phyloP scores from a whole-genome alignment of 1,140 invertebrate genomes.

The Pseudachorutes palmiensis region DNA sequence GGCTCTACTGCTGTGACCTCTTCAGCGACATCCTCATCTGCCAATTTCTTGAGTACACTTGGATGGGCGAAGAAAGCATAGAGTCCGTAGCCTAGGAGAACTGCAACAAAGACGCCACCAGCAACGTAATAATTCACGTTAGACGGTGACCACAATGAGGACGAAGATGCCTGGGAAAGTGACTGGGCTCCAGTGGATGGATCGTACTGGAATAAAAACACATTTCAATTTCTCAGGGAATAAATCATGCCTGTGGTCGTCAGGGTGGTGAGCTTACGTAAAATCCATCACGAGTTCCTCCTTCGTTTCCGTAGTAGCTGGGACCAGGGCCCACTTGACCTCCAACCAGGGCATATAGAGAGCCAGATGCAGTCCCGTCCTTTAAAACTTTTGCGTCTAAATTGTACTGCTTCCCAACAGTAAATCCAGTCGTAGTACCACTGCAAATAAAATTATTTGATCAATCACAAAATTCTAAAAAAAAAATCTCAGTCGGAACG shows the following conservation, averaged over 20 bases:
- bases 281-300: background rate
- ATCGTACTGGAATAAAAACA: background rate
- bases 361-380: background rate
- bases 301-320: background rate
- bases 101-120: constrained; percentile 1
- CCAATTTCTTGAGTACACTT: too few relatives aligned
- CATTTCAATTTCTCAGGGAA: background rate
- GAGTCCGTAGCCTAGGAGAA: background rate
- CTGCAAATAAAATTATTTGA: background rate
- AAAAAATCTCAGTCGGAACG: background rate
- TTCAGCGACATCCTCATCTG: background rate
- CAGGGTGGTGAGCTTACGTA: background rate
- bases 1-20: constrained; percentile 9
- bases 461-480: too few relatives aligned
- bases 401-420: background rate
- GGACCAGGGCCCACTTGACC: background rate
- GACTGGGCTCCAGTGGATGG: background rate
- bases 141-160: background rate
- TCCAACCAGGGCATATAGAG: background rate
- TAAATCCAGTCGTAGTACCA: background rate
- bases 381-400: background rate
- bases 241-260: background rate
- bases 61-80: background rate
- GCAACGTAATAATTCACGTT: background rate
- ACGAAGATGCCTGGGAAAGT: background rate